Percentiles rank a stretch among this genome's conserved stretches.
phyloP scores from a whole-genome alignment of 2,888 invertebrate species.

The Lasioglossum morio region DNA sequence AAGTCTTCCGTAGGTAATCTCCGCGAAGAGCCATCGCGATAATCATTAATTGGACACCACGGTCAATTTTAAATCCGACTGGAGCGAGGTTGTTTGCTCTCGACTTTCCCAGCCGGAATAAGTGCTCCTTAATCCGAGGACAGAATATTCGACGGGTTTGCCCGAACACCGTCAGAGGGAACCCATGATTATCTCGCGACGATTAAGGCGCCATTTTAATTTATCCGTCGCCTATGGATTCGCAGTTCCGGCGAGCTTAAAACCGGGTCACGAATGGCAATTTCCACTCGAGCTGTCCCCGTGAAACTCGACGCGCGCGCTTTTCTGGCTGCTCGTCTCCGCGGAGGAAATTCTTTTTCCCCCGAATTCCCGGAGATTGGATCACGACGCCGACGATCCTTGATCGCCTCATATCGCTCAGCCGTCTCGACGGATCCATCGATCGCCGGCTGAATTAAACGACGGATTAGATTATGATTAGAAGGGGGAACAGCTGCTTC shows the following conservation, averaged over 20 bases:
- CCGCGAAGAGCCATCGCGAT: slow-evolving; percentile 4
- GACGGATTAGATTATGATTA: slow-evolving; percentile 39
- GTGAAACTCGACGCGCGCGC: slow-evolving; percentile 34
- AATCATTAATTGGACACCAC: slow-evolving; percentile 62
- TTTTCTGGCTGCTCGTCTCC: neutral
- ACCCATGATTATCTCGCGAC: slow-evolving; percentile 21
- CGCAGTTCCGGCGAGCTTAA: slow-evolving; percentile 1
- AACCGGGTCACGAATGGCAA: slow-evolving; percentile 13
- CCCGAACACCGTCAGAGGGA: neutral
- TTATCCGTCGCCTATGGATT: slow-evolving; percentile 27
- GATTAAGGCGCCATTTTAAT: slow-evolving; percentile 54
- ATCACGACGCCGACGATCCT: slow-evolving; percentile 31
- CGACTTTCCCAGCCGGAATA: slow-evolving; percentile 1
- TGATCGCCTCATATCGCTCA: slow-evolving; percentile 1
- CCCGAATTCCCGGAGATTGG: slow-evolving; percentile 35
- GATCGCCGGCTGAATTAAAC: slow-evolving; percentile 28
- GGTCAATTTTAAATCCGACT: slow-evolving; percentile 61
- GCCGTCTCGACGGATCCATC: slow-evolving; percentile 8
- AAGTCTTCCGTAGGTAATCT: neutral
- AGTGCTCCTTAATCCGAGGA: slow-evolving; percentile 23
- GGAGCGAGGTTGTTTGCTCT: slow-evolving; percentile 38
- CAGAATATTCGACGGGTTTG: slow-evolving; percentile 13
- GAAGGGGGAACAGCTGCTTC: neutral
- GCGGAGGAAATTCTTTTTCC: neutral
- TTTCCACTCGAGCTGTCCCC: slow-evolving; percentile 3